Percentiles rank a stretch among this genome's conserved stretches.
phyloP scores from a whole-genome alignment of 2,113 vertebrate species.

The Marmota monax region DNA sequence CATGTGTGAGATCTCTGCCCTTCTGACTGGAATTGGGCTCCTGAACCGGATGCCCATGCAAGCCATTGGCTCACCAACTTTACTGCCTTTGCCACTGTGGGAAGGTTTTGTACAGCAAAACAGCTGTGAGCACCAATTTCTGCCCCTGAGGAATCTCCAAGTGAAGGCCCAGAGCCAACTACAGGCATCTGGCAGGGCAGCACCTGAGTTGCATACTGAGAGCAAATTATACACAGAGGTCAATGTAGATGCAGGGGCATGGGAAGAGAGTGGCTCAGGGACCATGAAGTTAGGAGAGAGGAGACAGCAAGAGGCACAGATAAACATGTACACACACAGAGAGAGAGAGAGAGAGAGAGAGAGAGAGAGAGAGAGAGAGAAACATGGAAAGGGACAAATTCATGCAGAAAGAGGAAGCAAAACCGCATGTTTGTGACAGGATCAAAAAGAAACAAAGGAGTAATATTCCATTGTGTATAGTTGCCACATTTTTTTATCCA shows the following conservation, averaged over 20 bases:
- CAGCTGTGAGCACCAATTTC: not conserved
- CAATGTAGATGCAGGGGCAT: not conserved
- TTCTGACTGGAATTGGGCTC: not conserved
- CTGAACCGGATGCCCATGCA: not conserved
- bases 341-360: too few relatives aligned
- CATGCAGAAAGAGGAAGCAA: not conserved
- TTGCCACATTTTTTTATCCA: too few relatives aligned
- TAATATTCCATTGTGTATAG: too few relatives aligned
- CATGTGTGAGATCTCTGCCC: not conserved
- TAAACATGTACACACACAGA: not conserved
- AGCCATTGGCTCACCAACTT: not conserved
- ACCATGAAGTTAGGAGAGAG: not conserved
- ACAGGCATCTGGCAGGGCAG: not conserved
- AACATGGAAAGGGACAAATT: not conserved
- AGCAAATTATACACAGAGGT: not conserved
- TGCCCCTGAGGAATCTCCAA: not conserved
- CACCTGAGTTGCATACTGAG: not conserved
- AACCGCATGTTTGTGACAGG: not conserved
- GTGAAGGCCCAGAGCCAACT: not conserved
- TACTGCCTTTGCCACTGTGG: not conserved
- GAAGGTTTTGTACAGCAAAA: not conserved
- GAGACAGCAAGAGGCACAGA: not conserved
- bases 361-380: too few relatives aligned
- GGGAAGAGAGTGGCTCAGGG: not conserved
- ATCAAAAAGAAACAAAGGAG: not conserved